Base-by-base conservation (phyloP, 2,797 vertebrate genomes). In the Peromyscus eremicus region DNA sequence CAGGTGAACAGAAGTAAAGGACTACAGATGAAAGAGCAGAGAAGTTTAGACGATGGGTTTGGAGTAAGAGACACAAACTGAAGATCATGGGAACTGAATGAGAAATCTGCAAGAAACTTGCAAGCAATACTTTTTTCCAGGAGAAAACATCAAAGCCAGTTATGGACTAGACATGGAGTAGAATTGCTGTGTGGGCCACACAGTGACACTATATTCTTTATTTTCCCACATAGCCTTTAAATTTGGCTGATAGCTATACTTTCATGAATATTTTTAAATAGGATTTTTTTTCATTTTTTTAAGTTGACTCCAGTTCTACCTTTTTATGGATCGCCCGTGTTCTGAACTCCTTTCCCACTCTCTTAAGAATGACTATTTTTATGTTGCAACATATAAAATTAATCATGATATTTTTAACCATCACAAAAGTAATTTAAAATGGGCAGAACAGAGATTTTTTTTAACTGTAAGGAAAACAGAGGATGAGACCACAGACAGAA, bases 301-400 rank as follows among this genome's bases (percentile, higher is more conserved):
- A 27, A 49, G n/a, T 62, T 85, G 43, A 68, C 11, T 19, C 57
- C 9, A 80, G 29, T 19, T 60, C 23, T 71, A 23, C 6, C 27
- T 60, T 89, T 75, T 76, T 76, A n/a, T 32, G 43, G 70, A 32
- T 5, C 27, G 29, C 17, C 1, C 17, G 29, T 32, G 16, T 6
- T 75, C 9, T 57, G n/a, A 40, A 73, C 1, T 32, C 37, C 4
- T 7, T 66, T 40, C 13, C 49, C 23, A 49, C 14, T 83, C 0
- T 66, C 49, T 83, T 49, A 60, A 46, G 34, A 75, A 57, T 46
- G 46, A n/a, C 5, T 32, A 92, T 60, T 93, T 62, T 57, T 79
- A 49, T 81, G 70, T 71, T 88, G 75, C 40, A 96, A 90, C 32
- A 75, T 68, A 34, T 55, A 34, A 96, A 81, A 52, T 49, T 27